phyloP scores from a whole-genome alignment of 35 echinoderm and acorn worm genomes.

The Lytechinus variegatus region DNA sequence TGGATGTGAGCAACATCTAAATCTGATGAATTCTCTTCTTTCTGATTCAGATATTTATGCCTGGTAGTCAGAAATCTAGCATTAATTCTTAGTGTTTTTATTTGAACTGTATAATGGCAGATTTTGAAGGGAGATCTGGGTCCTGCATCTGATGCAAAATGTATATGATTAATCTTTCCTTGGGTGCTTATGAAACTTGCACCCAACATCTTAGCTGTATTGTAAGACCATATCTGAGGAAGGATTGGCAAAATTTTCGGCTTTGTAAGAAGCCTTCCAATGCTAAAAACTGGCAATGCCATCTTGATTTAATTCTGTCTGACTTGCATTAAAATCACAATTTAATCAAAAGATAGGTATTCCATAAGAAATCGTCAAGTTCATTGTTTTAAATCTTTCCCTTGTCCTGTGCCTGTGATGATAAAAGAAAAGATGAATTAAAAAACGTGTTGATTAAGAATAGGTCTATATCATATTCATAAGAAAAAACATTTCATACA shows the following conservation, averaged over 20 bases:
- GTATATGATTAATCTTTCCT: background rate
- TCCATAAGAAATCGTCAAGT: background rate
- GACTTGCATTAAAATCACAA: background rate
- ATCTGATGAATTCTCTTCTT: background rate
- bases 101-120: background rate
- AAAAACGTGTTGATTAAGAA: too few relatives aligned
- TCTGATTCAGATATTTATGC: background rate
- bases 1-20: conserved; percentile 15
- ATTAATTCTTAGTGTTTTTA: background rate
- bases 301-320: background rate
- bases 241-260: background rate
- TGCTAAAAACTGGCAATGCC: background rate
- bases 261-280: background rate
- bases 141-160: background rate
- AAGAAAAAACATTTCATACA: too few relatives aligned
- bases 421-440: background rate
- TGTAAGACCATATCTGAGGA: background rate
- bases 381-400: background rate
- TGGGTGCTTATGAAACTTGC: background rate
- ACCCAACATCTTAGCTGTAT: background rate
- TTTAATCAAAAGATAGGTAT: background rate
- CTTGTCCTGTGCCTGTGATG: background rate
- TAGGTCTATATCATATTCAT: too few relatives aligned
- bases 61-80: background rate
- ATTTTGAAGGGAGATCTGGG: background rate